Percentiles rank a stretch among this genome's conserved stretches.
Conservation (phyloP, 2,888 invertebrate species). For the Platycheirus albimanus region DNA sequence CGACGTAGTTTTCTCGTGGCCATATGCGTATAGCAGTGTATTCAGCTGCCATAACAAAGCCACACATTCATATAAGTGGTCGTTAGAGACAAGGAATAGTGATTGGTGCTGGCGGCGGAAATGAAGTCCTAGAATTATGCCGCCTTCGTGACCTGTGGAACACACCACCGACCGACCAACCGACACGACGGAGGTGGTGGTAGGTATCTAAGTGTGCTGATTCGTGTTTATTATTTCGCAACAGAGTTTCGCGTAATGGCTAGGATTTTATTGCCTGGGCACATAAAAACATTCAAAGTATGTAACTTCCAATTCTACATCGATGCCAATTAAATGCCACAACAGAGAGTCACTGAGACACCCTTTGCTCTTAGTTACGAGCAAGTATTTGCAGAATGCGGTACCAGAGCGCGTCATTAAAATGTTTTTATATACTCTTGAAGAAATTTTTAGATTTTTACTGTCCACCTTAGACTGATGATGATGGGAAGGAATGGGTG, state of each 20-base stretch:
- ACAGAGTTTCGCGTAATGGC: slow-evolving; percentile 37
- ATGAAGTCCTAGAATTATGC: slow-evolving; percentile 64
- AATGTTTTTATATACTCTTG: slow-evolving; percentile 46
- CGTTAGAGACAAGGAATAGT: slow-evolving; percentile 51
- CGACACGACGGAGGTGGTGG: too few relatives aligned
- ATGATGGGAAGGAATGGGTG: neutral
- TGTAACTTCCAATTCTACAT: slow-evolving; percentile 11
- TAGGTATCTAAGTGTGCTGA: slow-evolving; percentile 48
- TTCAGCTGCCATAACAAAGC: slow-evolving; percentile 18
- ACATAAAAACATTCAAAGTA: slow-evolving; percentile 35
- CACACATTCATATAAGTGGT: slow-evolving; percentile 41
- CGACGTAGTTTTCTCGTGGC: slow-evolving; percentile 2
- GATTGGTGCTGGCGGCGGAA: slow-evolving; percentile 55
- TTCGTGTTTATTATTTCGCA: slow-evolving; percentile 58
- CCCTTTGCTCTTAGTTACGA: slow-evolving; percentile 20
- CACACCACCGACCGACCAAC: slow-evolving; percentile 63
- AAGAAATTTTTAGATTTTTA: slow-evolving; percentile 45
- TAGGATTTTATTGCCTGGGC: slow-evolving; percentile 52
- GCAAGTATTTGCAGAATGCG: slow-evolving; percentile 21
- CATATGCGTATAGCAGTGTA: slow-evolving; percentile 27
- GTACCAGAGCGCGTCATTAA: slow-evolving; percentile 48
- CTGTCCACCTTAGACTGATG: too few relatives aligned
- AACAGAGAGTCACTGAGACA: too few relatives aligned
- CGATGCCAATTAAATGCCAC: slow-evolving; percentile 50
- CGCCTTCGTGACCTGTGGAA: slow-evolving; percentile 67